These are phyloP conservation scores for Bombus balteatus DNA, from an alignment of 1,140 invertebrate species.

Conservation along the genomic window DNA sequence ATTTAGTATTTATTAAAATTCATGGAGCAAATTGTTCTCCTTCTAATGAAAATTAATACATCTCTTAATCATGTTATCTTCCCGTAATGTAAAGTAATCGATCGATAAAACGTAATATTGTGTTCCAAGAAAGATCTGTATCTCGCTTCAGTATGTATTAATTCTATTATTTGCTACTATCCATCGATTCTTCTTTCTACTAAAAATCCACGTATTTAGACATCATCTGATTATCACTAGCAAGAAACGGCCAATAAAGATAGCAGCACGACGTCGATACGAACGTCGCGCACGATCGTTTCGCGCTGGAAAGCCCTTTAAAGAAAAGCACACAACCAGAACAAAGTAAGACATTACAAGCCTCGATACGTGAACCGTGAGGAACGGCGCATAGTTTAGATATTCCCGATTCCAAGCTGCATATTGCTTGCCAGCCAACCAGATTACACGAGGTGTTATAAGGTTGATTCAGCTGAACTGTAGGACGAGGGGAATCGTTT, in stretches of 20 bases:
- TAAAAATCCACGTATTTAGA: background rate
- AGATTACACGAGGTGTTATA: slow-evolving; percentile 54
- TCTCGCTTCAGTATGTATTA: background rate
- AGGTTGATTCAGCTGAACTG: slow-evolving; percentile 63
- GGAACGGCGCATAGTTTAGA: slow-evolving; percentile 26
- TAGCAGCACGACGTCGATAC: background rate
- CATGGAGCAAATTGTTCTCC: no score
- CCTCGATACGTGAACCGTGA: background rate
- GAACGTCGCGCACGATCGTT: slow-evolving; percentile 19
- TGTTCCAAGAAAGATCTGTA: background rate
- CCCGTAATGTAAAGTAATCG: background rate
- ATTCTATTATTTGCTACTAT: background rate
- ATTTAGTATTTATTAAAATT: no score
- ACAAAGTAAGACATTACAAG: slow-evolving; percentile 2
- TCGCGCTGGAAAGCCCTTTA: background rate
- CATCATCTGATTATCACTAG: background rate
- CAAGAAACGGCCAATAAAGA: slow-evolving; percentile 27
- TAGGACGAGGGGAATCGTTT: slow-evolving; percentile 59
- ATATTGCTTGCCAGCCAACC: slow-evolving; percentile 23
- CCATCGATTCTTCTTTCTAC: background rate
- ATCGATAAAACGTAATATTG: background rate
- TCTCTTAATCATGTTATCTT: background rate
- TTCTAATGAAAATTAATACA: no score
- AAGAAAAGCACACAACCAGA: slow-evolving; percentile 2
- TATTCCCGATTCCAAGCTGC: slow-evolving; percentile 25